Evolutionary conservation across 2,113 vertebrate genomes (phyloP), one percentile per base, ranked within the genome.

Genomic region (Ginglymostoma cirratum): DNA sequence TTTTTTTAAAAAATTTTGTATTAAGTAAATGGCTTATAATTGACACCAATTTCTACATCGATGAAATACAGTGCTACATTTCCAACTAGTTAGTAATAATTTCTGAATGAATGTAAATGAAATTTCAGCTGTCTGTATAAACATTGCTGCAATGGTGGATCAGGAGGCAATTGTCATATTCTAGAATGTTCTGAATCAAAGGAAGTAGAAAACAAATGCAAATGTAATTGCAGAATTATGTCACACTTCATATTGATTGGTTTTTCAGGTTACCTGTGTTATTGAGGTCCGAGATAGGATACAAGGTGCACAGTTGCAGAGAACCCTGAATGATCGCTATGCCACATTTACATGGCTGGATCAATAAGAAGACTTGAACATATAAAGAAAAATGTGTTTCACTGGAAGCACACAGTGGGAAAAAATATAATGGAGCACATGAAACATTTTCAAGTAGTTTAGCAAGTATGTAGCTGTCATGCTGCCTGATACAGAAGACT

Each of bases 201-300:
- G 55, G 6, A 61, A 61, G 8, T 61, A 61, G 7, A 61, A 7
- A 61, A 85, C n/a, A 85, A 45, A 83, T 83, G 78, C 78, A 83
- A 90, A 55, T 90, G 14, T 38, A 66, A 34, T n/a, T 4, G 48
- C 6, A 66, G 17, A 61, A 66, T 66, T n/a, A 92, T 38, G 5
- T 66, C n/a, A 21, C 30, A 0, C 17, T 55, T 10, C 61, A 52
- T 27, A 3, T 61, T 61, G 89, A 15, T 92, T 92, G 55, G 12
- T 52, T 72, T 95, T 95, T 38, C 96, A 99, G 98, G 98, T 99
- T 96, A 98, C 98, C 96, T 99, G 98, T 97, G 98, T 98, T 3
- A 97, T 98, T 97, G 98, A 99, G 96, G 98, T 98, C 96, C 98
- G 98, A 97, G 98, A 99, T 97, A 98, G 97, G 97, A 97, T 97